Percentiles rank a stretch among this genome's conserved stretches.
phyloP scores from a whole-genome alignment of 2,797 vertebrate species.

The Podarcis siculus region DNA sequence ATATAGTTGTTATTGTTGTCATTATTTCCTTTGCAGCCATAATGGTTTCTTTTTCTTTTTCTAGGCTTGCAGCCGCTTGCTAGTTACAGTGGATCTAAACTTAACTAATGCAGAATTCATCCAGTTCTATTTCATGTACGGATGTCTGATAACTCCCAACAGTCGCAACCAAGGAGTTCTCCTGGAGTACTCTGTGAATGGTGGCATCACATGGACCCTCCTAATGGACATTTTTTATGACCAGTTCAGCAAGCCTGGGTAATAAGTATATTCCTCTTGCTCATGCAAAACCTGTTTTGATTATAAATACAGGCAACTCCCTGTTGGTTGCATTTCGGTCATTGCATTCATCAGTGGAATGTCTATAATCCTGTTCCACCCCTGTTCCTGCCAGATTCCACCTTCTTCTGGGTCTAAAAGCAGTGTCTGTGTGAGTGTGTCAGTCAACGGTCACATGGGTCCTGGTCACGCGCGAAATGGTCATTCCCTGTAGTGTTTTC shows the following conservation, averaged over 20 bases:
- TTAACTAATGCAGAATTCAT: conserved; percentile 96
- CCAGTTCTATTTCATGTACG: conserved; percentile 99
- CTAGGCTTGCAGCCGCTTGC: conserved; percentile 92
- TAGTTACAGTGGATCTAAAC: conserved; percentile 96
- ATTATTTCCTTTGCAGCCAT: background rate
- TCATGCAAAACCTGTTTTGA: background rate
- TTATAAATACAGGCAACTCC: background rate
- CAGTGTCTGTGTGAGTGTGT: no score
- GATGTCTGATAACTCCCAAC: conserved; percentile 93
- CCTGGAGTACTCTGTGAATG: conserved; percentile 94
- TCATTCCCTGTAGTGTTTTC: background rate
- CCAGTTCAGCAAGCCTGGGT: conserved; percentile 98
- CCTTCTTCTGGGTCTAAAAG: no score
- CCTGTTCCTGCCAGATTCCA: no score
- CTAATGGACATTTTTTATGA: conserved; percentile 97
- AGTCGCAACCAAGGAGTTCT: conserved; percentile 97
- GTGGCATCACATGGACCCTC: conserved; percentile 94
- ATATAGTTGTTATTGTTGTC: background rate
- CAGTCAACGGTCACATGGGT: no score
- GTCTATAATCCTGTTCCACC: no score
- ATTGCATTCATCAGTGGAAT: no score
- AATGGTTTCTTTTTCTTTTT: conserved; percentile 43
- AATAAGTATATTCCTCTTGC: conserved; percentile 13
- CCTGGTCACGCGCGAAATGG: no score
- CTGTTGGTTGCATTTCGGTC: background rate